Percentiles rank a stretch among this genome's conserved stretches.
These are phyloP conservation scores for Malacoctenus gilli DNA, from an alignment of 2,797 vertebrate genomes.

Conservation along the genomic window DNA sequence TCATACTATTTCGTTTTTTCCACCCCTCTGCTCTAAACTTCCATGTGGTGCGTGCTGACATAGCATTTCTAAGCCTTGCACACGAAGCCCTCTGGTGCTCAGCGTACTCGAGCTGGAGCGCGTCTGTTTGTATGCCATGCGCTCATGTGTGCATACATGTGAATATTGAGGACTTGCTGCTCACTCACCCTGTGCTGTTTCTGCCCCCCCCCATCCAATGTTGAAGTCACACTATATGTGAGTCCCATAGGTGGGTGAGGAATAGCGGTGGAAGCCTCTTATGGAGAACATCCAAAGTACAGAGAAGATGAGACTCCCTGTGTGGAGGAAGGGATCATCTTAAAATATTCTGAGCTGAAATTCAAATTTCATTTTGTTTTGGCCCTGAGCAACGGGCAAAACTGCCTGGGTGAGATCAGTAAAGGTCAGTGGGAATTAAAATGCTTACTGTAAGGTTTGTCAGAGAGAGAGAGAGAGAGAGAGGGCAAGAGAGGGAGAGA, in stretches of 20 bases:
- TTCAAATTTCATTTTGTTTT: constrained; percentile 78
- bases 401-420: constrained; percentile 68
- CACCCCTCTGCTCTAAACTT: constrained; percentile 64
- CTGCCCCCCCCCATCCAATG: constrained; percentile 12
- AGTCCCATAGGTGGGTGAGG: constrained; percentile 40
- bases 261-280: constrained; percentile 26
- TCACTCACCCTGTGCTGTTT: constrained; percentile 10
- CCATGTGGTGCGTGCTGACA: constrained; percentile 75
- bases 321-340: constrained; percentile 52
- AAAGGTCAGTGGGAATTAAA: constrained; percentile 79
- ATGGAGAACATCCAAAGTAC: constrained; percentile 41
- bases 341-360: constrained; percentile 73
- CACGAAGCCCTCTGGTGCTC: constrained; percentile 73
- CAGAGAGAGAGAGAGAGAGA: constrained; percentile 47
- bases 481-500: too few species aligned
- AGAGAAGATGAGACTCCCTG: constrained; percentile 41
- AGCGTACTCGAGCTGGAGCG: constrained; percentile 56
- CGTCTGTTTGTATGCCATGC: constrained; percentile 14
- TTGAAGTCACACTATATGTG: constrained; percentile 45
- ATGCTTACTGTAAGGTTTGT: constrained; percentile 75
- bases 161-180: constrained; percentile 31
- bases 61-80: constrained; percentile 68
- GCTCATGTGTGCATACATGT: constrained; percentile 29
- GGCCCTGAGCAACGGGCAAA: constrained; percentile 68
- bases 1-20: constrained; percentile 69